phyloP scores from a whole-genome alignment of 92 coral and sea anemone species.

The Epizoanthus scotinus region DNA sequence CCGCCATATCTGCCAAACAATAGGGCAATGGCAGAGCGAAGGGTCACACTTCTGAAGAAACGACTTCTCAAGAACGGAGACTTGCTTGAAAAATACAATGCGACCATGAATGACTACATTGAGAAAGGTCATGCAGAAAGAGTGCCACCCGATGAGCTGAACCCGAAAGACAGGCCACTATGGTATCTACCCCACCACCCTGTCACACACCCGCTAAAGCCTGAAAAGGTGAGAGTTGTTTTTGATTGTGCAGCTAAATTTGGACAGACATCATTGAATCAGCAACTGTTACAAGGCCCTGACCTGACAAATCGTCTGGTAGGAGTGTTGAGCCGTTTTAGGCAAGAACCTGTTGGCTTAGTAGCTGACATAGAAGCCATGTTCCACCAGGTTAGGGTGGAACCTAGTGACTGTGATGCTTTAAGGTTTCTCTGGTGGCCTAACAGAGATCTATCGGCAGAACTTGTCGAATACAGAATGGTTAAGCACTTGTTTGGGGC shows the following conservation, averaged over 20 bases:
- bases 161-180: constrained; percentile 30
- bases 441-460: too few species aligned
- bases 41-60: constrained; percentile 52
- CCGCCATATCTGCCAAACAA: too few species aligned
- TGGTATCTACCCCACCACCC: constrained; percentile 70
- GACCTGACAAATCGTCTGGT: constrained; percentile 42
- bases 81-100: constrained; percentile 57
- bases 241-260: constrained; percentile 60
- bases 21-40: too few species aligned
- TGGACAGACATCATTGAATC: too few species aligned
- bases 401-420: constrained; percentile 55
- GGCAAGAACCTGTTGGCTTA: constrained; percentile 45
- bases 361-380: constrained; percentile 57
- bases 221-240: constrained; percentile 56
- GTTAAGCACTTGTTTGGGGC: too few species aligned
- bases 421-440: too few species aligned
- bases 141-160: constrained; percentile 50
- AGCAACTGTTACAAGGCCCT: too few species aligned
- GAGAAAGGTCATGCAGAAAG: constrained; percentile 58
- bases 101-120: constrained; percentile 56
- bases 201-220: constrained; percentile 53
- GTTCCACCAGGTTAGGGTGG: constrained; percentile 65
- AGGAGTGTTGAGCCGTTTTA: constrained; percentile 54
- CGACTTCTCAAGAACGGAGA: constrained; percentile 45
- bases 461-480: too few species aligned